Evolutionary conservation across 2,797 vertebrate genomes (phyloP), one percentile per base, ranked within the genome.

Genomic region (Crypturellus tataupa): DNA sequence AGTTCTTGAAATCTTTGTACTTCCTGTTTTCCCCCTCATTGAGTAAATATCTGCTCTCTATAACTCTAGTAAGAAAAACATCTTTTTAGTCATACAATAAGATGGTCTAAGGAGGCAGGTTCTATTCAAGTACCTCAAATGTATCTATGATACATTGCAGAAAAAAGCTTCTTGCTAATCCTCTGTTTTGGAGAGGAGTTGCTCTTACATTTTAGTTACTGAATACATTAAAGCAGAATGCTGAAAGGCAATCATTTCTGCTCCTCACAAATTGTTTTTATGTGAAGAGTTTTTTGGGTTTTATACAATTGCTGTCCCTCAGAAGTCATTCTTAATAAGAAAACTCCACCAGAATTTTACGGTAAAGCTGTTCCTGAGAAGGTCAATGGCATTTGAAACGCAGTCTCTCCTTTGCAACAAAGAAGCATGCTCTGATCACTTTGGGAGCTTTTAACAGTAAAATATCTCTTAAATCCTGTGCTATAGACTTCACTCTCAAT

Each of bases 1-100:
- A 51, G 1, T 20, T 63, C 63, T 37, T 19, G 0, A 60, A 72
- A 51, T 63, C 3, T 82, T 55, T 42, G 1, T 0, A 31, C 18
- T 53, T 70, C 47, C 31, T 37, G 2, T 62, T 49, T 49, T 49
- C 12, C 47, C 47, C 25, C 47, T 49, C 47, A 49, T 49, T 31
- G 51, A 62, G 59, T 53, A 3, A 49, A 20, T 63, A 51, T 29
- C 25, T 35, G 9, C 31, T 75, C 18, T 84, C 53, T 86, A 16
- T 23, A 58, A 13, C 17, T 47, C 3, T 18, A 39, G 4, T 39
- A 64, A 55, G 68, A 47, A 29, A 18, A 51, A 33, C 10, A 5
- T 18, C 4, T 29, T 65, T 65, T 7, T 14, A 77, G 10, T 3
- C 72, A 27, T 13, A 6, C 24, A 24, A 3, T 40, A 44, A 67